Evolutionary conservation across 92 coral and sea anemone genomes (phyloP).

Genomic region (Micromussa lordhowensis): DNA sequence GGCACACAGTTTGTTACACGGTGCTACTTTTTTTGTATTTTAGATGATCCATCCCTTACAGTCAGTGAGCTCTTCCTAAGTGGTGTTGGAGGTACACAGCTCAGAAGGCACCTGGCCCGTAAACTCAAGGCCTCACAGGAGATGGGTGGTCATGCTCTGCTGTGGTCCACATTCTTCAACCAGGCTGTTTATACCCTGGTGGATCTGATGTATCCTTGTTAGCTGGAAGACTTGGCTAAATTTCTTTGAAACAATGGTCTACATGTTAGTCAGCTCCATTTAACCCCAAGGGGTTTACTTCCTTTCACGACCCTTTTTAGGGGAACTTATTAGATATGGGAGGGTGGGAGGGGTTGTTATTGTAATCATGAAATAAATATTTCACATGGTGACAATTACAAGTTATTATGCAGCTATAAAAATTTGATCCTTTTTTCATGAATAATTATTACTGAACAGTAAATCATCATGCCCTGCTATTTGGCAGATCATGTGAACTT

Average conservation of each 20-base stretch:
- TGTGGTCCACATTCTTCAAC: conserved; percentile 79
- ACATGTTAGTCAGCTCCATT: too few species aligned
- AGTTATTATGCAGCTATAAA: too few species aligned
- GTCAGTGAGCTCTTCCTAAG: conserved; percentile 80
- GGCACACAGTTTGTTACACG: not conserved
- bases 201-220: conserved; percentile 90
- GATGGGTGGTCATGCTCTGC: conserved; percentile 50
- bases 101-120: conserved; percentile 66
- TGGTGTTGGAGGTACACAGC: conserved; percentile 86
- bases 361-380: too few species aligned
- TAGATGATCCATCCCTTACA: conserved; percentile 85
- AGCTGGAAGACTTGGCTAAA: not conserved
- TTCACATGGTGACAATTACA: too few species aligned
- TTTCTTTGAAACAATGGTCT: not conserved
- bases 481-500: too few species aligned
- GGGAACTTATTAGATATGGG: too few species aligned
- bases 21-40: not conserved
- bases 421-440: too few species aligned
- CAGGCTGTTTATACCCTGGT: conserved; percentile 75
- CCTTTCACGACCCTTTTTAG: too few species aligned
- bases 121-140: conserved; percentile 66
- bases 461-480: too few species aligned
- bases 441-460: too few species aligned
- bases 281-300: too few species aligned
- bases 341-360: too few species aligned